Base-by-base conservation (phyloP, 2,888 invertebrate species). In the Branchellion lobata region DNA sequence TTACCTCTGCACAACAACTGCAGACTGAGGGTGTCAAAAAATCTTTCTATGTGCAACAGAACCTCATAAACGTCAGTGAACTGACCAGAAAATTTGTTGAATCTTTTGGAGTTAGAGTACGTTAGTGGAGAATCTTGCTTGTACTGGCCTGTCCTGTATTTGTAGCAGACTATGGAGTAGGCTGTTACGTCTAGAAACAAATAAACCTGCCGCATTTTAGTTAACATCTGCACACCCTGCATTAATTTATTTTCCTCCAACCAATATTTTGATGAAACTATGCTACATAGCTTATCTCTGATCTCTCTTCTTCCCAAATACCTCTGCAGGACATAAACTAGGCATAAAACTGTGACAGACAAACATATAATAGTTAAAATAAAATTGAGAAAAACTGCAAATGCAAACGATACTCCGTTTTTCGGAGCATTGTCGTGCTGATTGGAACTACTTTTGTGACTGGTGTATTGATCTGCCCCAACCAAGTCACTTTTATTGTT, bases 141-240 rank as follows among this genome's bases (percentile, higher is more conserved):
- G 18, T 71, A 79, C 29, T 76, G 65, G 21, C 82, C 81, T 21
- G 51, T 36, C 11, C 82, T 47, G 69, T 81, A 82, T 68, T 80
- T 82, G 33, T 79, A 82, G 2, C 79, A 79, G 27, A 82, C 78
- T 0, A 82, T 57, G 29, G 81, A 81, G 14, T 79, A 71, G 27
- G 82, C 82, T 0, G 82, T 81, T 24, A 82, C 80, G 24, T 81
- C 82, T n/a, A 80, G 71, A 51, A 82, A 82, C 36, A 82, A 71
- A 61, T 65, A 31, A 14, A 65, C 74, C 36, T 82, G 77, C 57
- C 76, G 78, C 82, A 82, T 80, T 74, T 82, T 82, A 11, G 61
- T 53, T 3, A 82, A 61, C 24, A 81, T 68, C 33, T 78, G 79
- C 24, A 80, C 47, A 1, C 76, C 79, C 36, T 76, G 76, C 24